Evolutionary conservation across 2,888 invertebrate species (phyloP).

Genomic region (Gnatocerus cornutus): DNA sequence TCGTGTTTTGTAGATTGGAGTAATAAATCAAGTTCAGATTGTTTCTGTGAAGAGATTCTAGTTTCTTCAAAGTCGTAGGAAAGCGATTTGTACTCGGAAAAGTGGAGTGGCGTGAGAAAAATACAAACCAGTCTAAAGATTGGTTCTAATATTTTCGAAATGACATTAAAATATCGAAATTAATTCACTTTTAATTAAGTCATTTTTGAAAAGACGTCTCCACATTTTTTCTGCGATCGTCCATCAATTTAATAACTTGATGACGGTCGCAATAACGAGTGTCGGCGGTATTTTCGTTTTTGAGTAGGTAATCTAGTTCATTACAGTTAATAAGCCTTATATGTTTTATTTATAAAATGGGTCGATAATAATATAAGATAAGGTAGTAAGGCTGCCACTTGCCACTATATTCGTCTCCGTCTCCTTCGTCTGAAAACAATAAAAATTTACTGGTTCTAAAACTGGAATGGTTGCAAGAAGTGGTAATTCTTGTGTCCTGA

Average conservation of each 20-base stretch:
- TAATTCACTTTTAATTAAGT: not conserved
- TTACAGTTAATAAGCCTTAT: conserved; percentile 46
- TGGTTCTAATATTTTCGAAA: too few relatives aligned
- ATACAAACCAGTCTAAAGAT: not conserved
- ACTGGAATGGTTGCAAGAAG: conserved; percentile 64
- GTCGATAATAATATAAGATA: conserved; percentile 49
- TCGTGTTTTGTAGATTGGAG: conserved; percentile 24
- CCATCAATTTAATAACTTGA: conserved; percentile 5
- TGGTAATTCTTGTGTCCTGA: conserved; percentile 63
- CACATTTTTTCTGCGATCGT: not conserved
- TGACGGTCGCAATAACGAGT: conserved; percentile 14
- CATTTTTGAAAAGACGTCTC: not conserved
- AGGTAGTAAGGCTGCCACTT: conserved; percentile 32
- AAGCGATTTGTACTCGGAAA: conserved; percentile 5
- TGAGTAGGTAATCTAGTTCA: conserved; percentile 31
- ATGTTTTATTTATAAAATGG: conserved; percentile 55
- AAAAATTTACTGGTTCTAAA: conserved; percentile 62
- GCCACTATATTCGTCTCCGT: conserved; percentile 43
- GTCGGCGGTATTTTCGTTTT: conserved; percentile 28
- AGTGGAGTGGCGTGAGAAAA: conserved; percentile 9
- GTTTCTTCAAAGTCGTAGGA: not conserved
- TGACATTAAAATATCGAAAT: too few relatives aligned
- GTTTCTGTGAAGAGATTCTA: not conserved
- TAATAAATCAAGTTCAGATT: conserved; percentile 24
- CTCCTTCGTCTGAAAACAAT: conserved; percentile 57